Base-by-base conservation (phyloP, 2,888 invertebrate genomes). In the Torymus tubicola region DNA sequence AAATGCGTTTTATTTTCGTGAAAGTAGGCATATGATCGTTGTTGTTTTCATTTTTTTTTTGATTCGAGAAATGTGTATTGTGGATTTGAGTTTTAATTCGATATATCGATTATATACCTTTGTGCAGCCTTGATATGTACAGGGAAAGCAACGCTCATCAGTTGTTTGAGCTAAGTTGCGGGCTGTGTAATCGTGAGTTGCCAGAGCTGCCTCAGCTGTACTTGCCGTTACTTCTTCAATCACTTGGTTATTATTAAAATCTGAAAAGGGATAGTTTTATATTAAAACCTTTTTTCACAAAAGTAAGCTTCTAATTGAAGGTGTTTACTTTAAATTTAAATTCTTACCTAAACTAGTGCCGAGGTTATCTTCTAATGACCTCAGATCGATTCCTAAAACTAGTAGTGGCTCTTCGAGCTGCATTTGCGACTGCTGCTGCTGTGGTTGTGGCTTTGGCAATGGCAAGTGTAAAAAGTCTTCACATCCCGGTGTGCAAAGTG, bases 401-500 rank as follows among this genome's bases (percentile, higher is more conserved):
- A 91, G 85, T 52, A 91, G 82, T 5, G 91, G 88, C 80, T 91
- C 90, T 57, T 90, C 89, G 70, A 86, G 87, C 81, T 90, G 88
- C 60, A 88, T 86, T 13, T 85, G 84, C 76, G 91, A 89, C 8
- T 91, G 90, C 8, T 91, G 90, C 84, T 91, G 91, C 8, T 91
- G 90, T 42, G 42, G 0, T 84, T 91, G 91, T 0, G 88, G 86
- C 71, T 85, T 87, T 3, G 87, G 84, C 18, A 90, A 74, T 11
- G 90, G 89, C 68, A 90, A 84, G 81, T 90, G 89, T 31, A 93
- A 85, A 83, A 93, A 93, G 77, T 91, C 91, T 70, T 92, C 92
- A 84, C 93, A 93, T 42, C 91, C 91, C 24, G 93, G 92, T 18
- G 92, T 93, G 84, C 93, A 93, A 16, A 93, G 89, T 3, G 93